Evolutionary conservation across 2,113 vertebrate species (phyloP), one percentile per base, ranked within the genome.

Genomic region (Plotosus lineatus): DNA sequence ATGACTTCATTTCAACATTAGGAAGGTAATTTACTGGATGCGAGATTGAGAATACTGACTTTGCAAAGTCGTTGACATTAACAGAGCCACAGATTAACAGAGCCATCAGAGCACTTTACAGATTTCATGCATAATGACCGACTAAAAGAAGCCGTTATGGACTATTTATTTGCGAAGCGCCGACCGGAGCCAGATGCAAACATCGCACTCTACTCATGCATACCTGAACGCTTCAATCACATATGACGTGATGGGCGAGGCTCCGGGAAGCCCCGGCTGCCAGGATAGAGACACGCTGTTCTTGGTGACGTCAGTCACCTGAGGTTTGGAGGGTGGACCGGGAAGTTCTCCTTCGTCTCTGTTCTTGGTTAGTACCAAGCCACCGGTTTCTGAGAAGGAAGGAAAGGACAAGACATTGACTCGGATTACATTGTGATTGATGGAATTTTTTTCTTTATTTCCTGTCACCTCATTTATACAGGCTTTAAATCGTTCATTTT

Each of bases 201-300:
- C n/a, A n/a, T 65, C 80, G 87, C 9, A 58, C 6, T 66, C 26
- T 4, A 77, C 26, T 65, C 26, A 2, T 48, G 11, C 12, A 55
- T 93, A 99, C 98, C 98, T 99, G 92, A 99, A 99, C n/a, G 98
- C 97, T 80, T 99, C 98, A 80, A 99, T 98, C 90, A 99, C 95
- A 88, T 94, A 99, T 51, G 95, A 94, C 50, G 92, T 95, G 79
- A 97, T 91, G 28, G 96, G 95, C 14, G 97, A 93, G 11, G 90
- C 90, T 88, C 97, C 96, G 51, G 92, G 90, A 50, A 93, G 89
- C 51, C 97, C 97, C 53, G 94, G 90, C 53, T 98, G 96, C 97
- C 98, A 99, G 85, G 97, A 98, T 84, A 99, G 90, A 1, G 97
- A 99, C 86, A 99, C 97, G 48, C 95, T 99, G 91, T 95, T 99